Percentiles rank a stretch among this genome's conserved stretches.
Conservation (phyloP, 2,797 vertebrate species). For the Sebastes reedi region DNA sequence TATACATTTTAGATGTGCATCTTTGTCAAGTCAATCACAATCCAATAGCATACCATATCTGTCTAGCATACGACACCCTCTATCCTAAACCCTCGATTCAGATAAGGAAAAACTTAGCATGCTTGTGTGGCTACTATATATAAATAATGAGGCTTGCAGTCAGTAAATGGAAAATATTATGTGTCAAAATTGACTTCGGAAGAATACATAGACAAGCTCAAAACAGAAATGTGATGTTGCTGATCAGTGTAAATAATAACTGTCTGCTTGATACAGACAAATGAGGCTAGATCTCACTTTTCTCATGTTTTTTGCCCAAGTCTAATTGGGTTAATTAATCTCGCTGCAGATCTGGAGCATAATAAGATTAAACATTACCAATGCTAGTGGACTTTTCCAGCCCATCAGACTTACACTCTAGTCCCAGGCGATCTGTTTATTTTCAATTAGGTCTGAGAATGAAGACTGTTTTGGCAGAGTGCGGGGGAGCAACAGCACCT, state of each 20-base stretch:
- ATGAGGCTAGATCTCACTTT: slow-evolving; percentile 53
- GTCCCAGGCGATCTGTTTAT: slow-evolving; percentile 78
- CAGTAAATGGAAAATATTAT: background rate
- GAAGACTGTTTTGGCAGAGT: slow-evolving; percentile 64
- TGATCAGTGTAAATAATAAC: slow-evolving; percentile 63
- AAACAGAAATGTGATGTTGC: slow-evolving; percentile 21
- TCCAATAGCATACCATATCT: background rate
- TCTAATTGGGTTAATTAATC: slow-evolving; percentile 82
- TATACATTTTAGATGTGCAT: background rate
- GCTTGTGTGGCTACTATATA: background rate
- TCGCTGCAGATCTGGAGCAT: slow-evolving; percentile 68
- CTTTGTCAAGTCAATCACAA: background rate
- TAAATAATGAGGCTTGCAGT: background rate
- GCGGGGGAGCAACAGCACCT: slow-evolving; percentile 54
- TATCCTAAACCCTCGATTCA: background rate
- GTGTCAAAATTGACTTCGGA: background rate
- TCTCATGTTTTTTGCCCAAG: slow-evolving; percentile 60
- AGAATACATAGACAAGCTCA: background rate
- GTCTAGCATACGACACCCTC: background rate
- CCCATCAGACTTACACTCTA: slow-evolving; percentile 75
- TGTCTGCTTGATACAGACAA: slow-evolving; percentile 63
- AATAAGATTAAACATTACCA: slow-evolving; percentile 77
- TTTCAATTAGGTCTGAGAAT: slow-evolving; percentile 80
- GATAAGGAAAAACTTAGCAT: background rate
- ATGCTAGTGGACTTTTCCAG: slow-evolving; percentile 72